phyloP scores from a whole-genome alignment of 2,888 invertebrate genomes.

The Rhingia campestris region DNA sequence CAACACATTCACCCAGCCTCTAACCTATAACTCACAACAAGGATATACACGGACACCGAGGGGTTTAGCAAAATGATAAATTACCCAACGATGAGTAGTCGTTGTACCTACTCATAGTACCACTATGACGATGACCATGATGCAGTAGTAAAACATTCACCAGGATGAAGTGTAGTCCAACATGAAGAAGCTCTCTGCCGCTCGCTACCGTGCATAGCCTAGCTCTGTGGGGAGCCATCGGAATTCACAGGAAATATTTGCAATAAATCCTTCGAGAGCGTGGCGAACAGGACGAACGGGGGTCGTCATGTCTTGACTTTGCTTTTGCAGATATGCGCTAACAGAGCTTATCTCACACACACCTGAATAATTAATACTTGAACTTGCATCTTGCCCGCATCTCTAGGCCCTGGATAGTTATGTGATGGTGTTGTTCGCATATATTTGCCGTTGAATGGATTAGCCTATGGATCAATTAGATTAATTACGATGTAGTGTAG shows the following conservation, averaged over 20 bases:
- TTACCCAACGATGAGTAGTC: slow-evolving; percentile 37
- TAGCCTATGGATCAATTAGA: slow-evolving; percentile 46
- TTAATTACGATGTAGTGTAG: slow-evolving; percentile 40
- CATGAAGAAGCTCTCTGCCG: not conserved
- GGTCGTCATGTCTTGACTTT: slow-evolving; percentile 34
- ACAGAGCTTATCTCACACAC: slow-evolving; percentile 38
- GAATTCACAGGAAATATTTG: slow-evolving; percentile 40
- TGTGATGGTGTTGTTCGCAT: not conserved
- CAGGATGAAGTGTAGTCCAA: slow-evolving; percentile 26
- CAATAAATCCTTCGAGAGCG: slow-evolving; percentile 44
- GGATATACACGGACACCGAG: slow-evolving; percentile 5
- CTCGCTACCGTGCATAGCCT: no score
- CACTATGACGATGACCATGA: slow-evolving; percentile 18
- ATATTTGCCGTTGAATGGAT: slow-evolving; percentile 28
- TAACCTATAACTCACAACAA: slow-evolving; percentile 20
- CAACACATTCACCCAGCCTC: not conserved
- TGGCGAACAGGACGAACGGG: not conserved
- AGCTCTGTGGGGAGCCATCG: not conserved
- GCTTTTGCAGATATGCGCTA: slow-evolving; percentile 20
- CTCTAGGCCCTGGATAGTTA: no score
- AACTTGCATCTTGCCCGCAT: slow-evolving; percentile 29
- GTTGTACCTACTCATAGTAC: not conserved
- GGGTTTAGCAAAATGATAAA: slow-evolving; percentile 42
- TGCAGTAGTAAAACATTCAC: slow-evolving; percentile 38
- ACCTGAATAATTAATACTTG: slow-evolving; percentile 49